phyloP scores from a whole-genome alignment of 2,888 invertebrate species.

The Allolobophora icterica region DNA sequence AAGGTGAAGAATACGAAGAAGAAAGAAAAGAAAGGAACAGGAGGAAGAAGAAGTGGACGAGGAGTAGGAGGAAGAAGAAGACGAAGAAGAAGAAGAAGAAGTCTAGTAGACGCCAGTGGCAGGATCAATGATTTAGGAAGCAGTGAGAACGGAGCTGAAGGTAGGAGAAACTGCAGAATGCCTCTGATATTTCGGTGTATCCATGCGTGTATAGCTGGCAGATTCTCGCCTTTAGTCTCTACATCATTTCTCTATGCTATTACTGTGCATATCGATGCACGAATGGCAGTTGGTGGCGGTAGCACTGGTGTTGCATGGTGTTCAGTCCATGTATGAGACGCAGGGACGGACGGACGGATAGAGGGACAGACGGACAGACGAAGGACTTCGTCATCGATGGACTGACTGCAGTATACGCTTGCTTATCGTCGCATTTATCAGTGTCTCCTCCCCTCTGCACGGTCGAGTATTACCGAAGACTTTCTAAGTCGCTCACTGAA shows the following conservation, averaged over 20 bases:
- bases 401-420: too few species aligned
- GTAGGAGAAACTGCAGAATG: background rate
- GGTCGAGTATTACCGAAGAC: too few species aligned
- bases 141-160: background rate
- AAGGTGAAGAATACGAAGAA: too few species aligned
- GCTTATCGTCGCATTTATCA: too few species aligned
- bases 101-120: background rate
- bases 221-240: background rate
- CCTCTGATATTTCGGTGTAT: background rate
- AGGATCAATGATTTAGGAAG: background rate
- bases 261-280: background rate
- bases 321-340: background rate
- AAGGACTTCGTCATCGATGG: too few species aligned
- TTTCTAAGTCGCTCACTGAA: too few species aligned
- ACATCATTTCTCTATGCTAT: background rate
- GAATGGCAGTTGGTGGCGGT: background rate
- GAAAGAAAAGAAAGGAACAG: background rate
- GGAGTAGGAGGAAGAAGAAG: background rate
- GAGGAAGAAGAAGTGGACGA: background rate
- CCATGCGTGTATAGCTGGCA: background rate
- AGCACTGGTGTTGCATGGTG: background rate
- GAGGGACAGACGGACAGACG: background rate
- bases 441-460: too few species aligned
- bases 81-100: background rate
- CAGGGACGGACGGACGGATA: background rate